phyloP scores from a whole-genome alignment of 92 coral and sea anemone genomes.

The Umimayanthus chanpuru region DNA sequence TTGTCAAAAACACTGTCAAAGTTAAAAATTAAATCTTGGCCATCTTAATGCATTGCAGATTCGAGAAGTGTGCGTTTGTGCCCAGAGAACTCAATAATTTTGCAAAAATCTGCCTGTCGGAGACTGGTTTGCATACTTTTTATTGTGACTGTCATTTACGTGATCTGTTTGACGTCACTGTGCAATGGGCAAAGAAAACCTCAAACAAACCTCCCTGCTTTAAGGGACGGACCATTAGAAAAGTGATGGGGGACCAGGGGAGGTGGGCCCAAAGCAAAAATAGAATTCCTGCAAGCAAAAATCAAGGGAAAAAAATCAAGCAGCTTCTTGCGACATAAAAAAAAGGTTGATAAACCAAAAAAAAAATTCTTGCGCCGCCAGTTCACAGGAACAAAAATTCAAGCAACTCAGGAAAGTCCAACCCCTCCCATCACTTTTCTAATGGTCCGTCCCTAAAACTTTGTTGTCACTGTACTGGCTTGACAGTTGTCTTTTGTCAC shows the following conservation, averaged over 20 bases:
- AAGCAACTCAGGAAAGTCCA: no score
- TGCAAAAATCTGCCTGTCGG: not conserved
- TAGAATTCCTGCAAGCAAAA: no score
- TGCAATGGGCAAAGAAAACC: not conserved
- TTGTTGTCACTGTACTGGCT: not conserved
- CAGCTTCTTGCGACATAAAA: no score
- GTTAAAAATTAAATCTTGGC: conserved; percentile 7
- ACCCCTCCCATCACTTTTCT: no score
- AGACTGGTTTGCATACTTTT: conserved; percentile 13
- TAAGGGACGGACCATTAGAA: no score
- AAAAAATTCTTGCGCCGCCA: no score
- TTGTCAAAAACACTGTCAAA: conserved; percentile 17
- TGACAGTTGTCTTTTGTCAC: conserved; percentile 11
- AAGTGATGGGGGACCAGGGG: no score
- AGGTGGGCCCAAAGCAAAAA: no score
- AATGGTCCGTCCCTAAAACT: no score
- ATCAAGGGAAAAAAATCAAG: no score
- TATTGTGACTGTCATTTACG: conserved; percentile 31
- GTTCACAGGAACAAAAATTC: no score
- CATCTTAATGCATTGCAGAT: conserved; percentile 7
- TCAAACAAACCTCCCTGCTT: not conserved
- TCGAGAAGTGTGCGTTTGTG: not conserved
- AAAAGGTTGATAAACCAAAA: no score
- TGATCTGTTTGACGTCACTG: conserved; percentile 23
- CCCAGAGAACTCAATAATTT: not conserved